Evolutionary conservation across 2,113 vertebrate genomes (phyloP), one percentile per base, ranked within the genome.

Genomic region (Centropus unirufus): DNA sequence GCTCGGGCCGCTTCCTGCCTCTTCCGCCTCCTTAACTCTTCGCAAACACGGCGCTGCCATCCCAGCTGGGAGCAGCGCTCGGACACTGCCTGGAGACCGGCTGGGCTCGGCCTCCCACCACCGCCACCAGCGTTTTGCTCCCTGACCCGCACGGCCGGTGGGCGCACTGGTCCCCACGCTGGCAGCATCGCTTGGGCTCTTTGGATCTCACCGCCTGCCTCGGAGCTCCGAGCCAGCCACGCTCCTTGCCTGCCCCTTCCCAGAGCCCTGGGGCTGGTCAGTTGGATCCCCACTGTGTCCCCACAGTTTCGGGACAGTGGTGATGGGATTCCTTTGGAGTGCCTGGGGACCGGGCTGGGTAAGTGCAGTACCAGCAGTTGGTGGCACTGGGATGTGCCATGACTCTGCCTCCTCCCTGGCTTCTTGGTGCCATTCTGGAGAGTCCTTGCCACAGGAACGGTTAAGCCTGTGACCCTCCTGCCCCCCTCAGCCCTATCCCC

Each of bases 1-100:
- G 98, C 98, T 98, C 98, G 98, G 98, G 98, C 95, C 98, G 98
- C 98, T 98, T 98, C 98, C 98, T 98, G 97, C 97, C 97, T 99
- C 98, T 99, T 99, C 98, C 98, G 98, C 98, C 98, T 98, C 98
- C 98, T 98, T 98, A 98, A 98, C 98, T 99, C 98, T 98, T 78
- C 85, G 98, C 98, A 99, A 99, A 99, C 99, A 99, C 93, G 93
- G 93, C 72, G 40, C 92, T 92, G 94, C 94, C 82, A 96, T 89
- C 94, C 94, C 90, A 66, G 89, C 85, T 57, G 85, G 76, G 81
- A 74, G 72, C 62, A 5, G 58, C 69, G 77, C 86, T 94, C 63
- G 75, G 93, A 85, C 91, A 86, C 49, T 95, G 96, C 94, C 80
- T 93, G 83, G 94, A 95, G 96, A 86, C 94, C 16, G 32, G 58